Evolutionary conservation across 2,113 vertebrate genomes (phyloP), one percentile per base, ranked within the genome.

Genomic region (Erpornis zantholeuca): DNA sequence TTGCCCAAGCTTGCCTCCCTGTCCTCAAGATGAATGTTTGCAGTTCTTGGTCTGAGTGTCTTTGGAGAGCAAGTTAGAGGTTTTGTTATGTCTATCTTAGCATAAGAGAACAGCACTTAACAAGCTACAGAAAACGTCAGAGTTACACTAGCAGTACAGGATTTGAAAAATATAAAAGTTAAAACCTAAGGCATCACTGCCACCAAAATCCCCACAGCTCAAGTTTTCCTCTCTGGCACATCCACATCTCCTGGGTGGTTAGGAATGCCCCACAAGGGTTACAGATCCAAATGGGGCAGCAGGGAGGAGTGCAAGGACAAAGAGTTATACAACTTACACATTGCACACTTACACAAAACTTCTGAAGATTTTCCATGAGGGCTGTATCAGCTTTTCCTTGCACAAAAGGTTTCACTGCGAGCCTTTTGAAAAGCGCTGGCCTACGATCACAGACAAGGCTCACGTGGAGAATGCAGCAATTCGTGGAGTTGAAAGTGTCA

Each of bases 251-350:
- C 27, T 38, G 49, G 3, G 9, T 35, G 44, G 29, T 0, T 69
- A 49, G 38, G 38, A n/a, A 42, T 18, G 15, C 12, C 29, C 64
- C n/a, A 3, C 6, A 9, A 54, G 20, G 16, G 24, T 70, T 44
- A 36, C 1, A 4, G 63, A 40, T 36, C 29, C 59, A n/a, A 19
- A 19, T 14, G n/a, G 57, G 18, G 60, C 10, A 11, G 13, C 1
- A 5, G 9, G 7, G 21, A 90, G 44, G 31, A 53, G 12, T 4
- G 7, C 24, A 49, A 90, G 49, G n/a, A 68, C 31, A 56, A 63
- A 38, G 16, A 49, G 22, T 24, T 47, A 2, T 1, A 31, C 36
- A 20, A 9, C 14, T 49, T 23, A 3, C 0, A 0, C 16, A 11
- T 12, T 33, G 38, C 47, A 71, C 49, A 15, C 21, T 66, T 38